phyloP scores from a whole-genome alignment of 2,113 vertebrate species.

The Erpornis zantholeuca region DNA sequence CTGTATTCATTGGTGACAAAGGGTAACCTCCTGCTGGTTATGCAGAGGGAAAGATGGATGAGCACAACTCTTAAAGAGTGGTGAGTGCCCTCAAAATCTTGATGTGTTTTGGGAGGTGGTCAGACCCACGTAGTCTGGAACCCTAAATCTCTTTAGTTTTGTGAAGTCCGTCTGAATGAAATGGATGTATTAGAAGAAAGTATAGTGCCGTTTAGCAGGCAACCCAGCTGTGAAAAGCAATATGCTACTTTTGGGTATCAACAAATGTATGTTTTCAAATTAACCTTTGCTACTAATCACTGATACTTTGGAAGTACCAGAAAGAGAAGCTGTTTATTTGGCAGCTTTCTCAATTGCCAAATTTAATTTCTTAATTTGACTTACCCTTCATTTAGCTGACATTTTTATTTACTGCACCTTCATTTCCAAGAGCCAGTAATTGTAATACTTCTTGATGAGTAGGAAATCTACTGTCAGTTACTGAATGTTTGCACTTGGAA shows the following conservation, averaged over 20 bases:
- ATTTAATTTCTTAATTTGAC: neutral
- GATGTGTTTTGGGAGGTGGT: rapidly evolving
- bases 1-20: neutral
- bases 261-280: neutral
- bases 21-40: neutral
- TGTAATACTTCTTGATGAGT: neutral
- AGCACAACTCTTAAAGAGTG: neutral
- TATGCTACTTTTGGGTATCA: neutral
- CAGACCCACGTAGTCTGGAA: neutral
- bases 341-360: neutral
- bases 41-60: neutral
- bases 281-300: neutral
- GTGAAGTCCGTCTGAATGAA: neutral
- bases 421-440: neutral
- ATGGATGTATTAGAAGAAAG: neutral
- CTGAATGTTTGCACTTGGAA: neutral
- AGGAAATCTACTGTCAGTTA: neutral
- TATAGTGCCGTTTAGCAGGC: neutral
- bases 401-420: neutral
- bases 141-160: neutral
- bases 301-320: rapidly evolving
- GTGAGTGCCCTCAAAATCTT: neutral
- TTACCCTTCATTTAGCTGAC: neutral
- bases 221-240: neutral
- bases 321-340: neutral